A percentile compares a stretch with the other conserved stretches of the same genome.
Evolutionary conservation across 2,797 vertebrate genomes (phyloP).

Genomic region (Enteromius thamalakanensis): DNA sequence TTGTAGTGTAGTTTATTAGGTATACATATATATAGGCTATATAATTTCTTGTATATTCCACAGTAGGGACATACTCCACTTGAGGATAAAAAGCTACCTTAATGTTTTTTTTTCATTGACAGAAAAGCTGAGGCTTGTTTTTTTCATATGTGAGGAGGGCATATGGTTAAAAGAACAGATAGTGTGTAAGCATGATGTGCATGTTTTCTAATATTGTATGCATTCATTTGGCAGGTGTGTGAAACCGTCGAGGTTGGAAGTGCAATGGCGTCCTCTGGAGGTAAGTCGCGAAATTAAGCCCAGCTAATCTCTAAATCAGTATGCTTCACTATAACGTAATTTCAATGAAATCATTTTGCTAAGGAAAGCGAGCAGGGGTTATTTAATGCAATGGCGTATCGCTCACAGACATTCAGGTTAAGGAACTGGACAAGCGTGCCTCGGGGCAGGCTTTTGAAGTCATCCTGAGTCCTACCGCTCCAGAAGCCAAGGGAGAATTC

Average conservation of each 20-base stretch:
- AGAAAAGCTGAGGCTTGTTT: neutral
- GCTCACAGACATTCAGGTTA: slow-evolving; percentile 88
- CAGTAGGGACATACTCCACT: neutral
- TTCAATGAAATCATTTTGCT: slow-evolving; percentile 14
- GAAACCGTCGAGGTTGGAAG: slow-evolving; percentile 48
- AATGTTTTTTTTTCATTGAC: neutral
- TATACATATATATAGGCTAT: neutral
- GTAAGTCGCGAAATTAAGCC: slow-evolving; percentile 62
- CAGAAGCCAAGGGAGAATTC: slow-evolving; percentile 85
- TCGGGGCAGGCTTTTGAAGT: slow-evolving; percentile 97
- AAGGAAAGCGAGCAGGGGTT: neutral
- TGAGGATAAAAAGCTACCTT: neutral
- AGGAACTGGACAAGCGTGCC: slow-evolving; percentile 91
- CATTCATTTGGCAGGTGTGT: slow-evolving; percentile 58
- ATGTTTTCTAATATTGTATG: neutral
- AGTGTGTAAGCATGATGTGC: neutral
- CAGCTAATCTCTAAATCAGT: slow-evolving; percentile 12
- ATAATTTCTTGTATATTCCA: neutral
- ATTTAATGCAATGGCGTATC: neutral
- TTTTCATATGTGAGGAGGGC: neutral
- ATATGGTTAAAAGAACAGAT: neutral
- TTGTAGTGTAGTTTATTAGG: neutral
- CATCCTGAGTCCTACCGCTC: slow-evolving; percentile 87
- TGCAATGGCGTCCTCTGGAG: slow-evolving; percentile 73
- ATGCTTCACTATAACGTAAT: slow-evolving; percentile 22